Percentiles rank a stretch among this genome's conserved stretches.
phyloP scores from a whole-genome alignment of 1,140 invertebrate genomes.

The Cherax destructor region DNA sequence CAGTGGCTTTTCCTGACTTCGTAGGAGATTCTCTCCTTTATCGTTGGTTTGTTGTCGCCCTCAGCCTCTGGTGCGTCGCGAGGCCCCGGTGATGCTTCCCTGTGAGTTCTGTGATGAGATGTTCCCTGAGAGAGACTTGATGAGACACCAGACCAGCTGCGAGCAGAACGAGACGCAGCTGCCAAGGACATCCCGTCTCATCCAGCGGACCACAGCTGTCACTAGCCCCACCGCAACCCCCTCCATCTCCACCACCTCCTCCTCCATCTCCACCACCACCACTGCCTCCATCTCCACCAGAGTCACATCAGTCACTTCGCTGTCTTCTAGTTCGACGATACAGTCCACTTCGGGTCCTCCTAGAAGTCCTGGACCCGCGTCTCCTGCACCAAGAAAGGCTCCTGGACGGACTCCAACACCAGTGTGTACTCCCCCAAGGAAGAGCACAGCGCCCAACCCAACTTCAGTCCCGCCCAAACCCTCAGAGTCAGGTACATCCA shows the following conservation, averaged over 20 bases:
- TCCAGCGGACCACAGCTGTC: slow-evolving; percentile 29
- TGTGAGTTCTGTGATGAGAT: slow-evolving; percentile 72
- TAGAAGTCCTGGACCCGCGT: slow-evolving; percentile 5
- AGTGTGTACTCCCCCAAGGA: slow-evolving; percentile 30
- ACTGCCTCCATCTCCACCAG: neutral
- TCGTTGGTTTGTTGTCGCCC: neutral
- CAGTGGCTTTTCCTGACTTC: neutral
- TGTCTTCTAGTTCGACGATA: neutral
- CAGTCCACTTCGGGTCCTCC: slow-evolving; percentile 22
- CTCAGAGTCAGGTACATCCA: slow-evolving; percentile 4
- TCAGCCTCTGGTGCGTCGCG: slow-evolving; percentile 59
- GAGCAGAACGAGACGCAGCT: slow-evolving; percentile 71
- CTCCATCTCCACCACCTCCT: neutral
- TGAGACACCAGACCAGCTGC: slow-evolving; percentile 71
- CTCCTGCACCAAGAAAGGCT: slow-evolving; percentile 21
- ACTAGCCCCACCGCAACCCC: slow-evolving; percentile 9
- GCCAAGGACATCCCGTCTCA: slow-evolving; percentile 54
- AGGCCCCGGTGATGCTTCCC: slow-evolving; percentile 70
- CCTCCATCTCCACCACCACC: slow-evolving; percentile 2
- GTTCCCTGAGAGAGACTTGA: slow-evolving; percentile 70
- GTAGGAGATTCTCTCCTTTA: neutral
- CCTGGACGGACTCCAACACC: slow-evolving; percentile 24
- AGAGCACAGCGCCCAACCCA: slow-evolving; percentile 14
- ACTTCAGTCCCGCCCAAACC: neutral
- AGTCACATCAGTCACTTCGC: neutral